phyloP scores from a whole-genome alignment of 2,113 vertebrate genomes.

The Tyrannus savana region DNA sequence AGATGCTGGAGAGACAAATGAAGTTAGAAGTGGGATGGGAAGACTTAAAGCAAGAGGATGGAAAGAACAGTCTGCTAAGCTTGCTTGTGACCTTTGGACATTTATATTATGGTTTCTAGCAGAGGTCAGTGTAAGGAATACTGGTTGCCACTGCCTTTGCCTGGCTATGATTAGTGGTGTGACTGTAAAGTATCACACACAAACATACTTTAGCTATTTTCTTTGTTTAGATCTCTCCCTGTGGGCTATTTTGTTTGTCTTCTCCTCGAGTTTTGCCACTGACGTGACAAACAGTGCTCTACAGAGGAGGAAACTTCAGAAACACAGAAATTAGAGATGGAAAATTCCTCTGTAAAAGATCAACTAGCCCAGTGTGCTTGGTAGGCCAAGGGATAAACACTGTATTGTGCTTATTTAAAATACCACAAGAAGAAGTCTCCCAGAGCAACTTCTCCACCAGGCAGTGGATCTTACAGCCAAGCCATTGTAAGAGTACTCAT shows the following conservation, averaged over 20 bases:
- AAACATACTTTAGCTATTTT: background rate
- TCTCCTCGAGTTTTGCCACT: constrained; percentile 17
- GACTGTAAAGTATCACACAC: background rate
- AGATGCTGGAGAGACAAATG: background rate
- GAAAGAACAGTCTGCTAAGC: background rate
- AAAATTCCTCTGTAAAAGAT: constrained; percentile 48
- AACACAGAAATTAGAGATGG: constrained; percentile 26
- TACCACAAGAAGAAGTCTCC: background rate
- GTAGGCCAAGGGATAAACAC: constrained; percentile 8
- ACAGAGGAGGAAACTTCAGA: background rate
- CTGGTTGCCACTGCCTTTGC: background rate
- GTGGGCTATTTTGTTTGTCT: constrained; percentile 5
- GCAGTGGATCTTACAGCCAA: background rate
- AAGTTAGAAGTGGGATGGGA: background rate
- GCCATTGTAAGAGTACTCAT: background rate
- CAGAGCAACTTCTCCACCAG: background rate
- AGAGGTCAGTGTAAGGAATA: background rate
- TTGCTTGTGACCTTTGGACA: background rate
- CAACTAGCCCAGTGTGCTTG: background rate
- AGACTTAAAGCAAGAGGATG: background rate
- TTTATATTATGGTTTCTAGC: background rate
- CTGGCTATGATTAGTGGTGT: background rate
- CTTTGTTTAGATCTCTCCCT: background rate
- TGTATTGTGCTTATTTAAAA: background rate
- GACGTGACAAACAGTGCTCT: background rate